Base-by-base conservation (phyloP, 2,797 vertebrate species). In the Petrocephalus schoutedeni region DNA sequence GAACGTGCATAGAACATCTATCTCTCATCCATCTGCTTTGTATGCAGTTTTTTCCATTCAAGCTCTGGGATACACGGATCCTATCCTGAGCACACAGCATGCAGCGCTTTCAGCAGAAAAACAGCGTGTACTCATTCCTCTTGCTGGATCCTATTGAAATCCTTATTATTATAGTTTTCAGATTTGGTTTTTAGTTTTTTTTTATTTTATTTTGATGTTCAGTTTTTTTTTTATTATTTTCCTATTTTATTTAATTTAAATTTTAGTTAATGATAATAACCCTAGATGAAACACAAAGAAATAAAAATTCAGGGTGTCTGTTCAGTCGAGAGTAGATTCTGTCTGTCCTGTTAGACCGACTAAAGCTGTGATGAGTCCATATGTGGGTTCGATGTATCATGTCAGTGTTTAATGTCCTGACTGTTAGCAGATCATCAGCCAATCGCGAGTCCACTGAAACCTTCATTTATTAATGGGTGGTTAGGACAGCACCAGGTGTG, bases 351-450 rank as follows among this genome's bases (percentile, higher is more conserved):
- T 83, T 51, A 23, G 45, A 53, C 19, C 12, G 49, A 49, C 21
- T 83, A 49, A 54, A 80, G 3, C 49, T 84, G 49, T 84, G 45
- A 84, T 2, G n/a, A 28, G 21, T 28, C 49, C 51, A 54, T n/a
- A 49, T 84, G 10, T 84, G 80, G n/a, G 80, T 45, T 53, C 9
- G 49, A 84, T 49, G n/a, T 12, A n/a, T 51, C 51, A 16, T 53
- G 80, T 84, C 80, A 23, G n/a, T 84, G 80, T 54, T 84, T 84
- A 54, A 53, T 84, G 9, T 84, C 21, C 80, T 16, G 51, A 84
- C 21, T 23, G 49, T 51, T 82, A 51, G 41, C 16, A 9, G 77
- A 45, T 82, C 41, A 6, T 45, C 19, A 45, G 49, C 19, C 19
- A 45, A 49, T 51, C 16, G 28, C 51, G 49, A 82, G 77, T 12